Base-by-base conservation (phyloP, 2,797 vertebrate genomes). In the Thripadectes ignobilis region DNA sequence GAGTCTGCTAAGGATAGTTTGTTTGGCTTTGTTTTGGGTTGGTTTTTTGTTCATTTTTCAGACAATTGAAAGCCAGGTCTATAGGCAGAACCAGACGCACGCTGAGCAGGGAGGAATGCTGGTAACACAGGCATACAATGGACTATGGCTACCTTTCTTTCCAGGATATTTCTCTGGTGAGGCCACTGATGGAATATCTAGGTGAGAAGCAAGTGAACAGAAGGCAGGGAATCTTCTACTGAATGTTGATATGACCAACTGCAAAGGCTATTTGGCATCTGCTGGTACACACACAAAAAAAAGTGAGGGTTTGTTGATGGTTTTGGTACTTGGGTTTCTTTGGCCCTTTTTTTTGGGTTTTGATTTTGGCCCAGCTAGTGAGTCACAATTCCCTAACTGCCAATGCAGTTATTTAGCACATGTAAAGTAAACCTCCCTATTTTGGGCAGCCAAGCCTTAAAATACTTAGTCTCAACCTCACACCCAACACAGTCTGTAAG, bases 401-500 rank as follows among this genome's bases (percentile, higher is more conserved):
- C 51, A 69, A 5, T n/a, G 49, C 14, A 79, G 30, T 51, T 75
- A 30, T 24, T 68, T 12, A 92, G 74, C 46, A 54, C 13, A 27
- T 2, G 19, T 46, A 91, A 92, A 87, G 51, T 23, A 75, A 87
- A 49, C 10, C 32, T 61, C 27, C 22, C 4, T 5, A 16, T 26
- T 54, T 77, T 14, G 66, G 29, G 66, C 34, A 41, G 36, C n/a
- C 41, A 85, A 67, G 78, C 22, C 27, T 51, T 39, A 76, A 54
- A 27, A 57, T 22, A 30, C 27, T 54, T 41, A 85, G 45, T 19
- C 51, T 82, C 43, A 94, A 20, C 32, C 17, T 57, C 20, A 77
- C 0, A 0, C 18, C 27, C 26, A 71, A 41, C 3, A 6, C 6
- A 38, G 54, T 57, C 18, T 10, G 2, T n/a, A 69, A 90, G 5